Evolutionary conservation across 2,888 invertebrate species (phyloP).

Genomic region (Drosophila paranaensis): DNA sequence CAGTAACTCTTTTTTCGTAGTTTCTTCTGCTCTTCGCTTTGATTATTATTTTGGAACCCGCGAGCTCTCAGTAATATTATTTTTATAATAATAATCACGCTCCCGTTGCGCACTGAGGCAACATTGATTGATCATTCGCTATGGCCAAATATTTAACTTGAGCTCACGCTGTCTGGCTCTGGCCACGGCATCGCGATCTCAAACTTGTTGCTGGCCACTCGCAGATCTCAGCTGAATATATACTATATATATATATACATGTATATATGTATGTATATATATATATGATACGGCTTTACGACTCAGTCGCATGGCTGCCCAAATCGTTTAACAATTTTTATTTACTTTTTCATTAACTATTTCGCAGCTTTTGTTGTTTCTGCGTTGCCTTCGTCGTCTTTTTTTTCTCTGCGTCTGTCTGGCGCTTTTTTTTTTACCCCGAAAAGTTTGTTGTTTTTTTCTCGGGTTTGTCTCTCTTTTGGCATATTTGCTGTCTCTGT

Average conservation of each 20-base stretch:
- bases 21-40: neutral
- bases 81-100: conserved; percentile 25
- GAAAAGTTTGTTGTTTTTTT: neutral
- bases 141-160: conserved; percentile 67
- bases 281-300: conserved; percentile 37
- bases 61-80: conserved; percentile 9
- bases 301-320: conserved; percentile 57
- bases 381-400: conserved; percentile 18
- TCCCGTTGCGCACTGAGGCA: conserved; percentile 44
- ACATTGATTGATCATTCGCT: conserved; percentile 76
- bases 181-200: conserved; percentile 37
- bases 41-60: conserved; percentile 2
- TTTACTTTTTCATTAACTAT: conserved; percentile 77
- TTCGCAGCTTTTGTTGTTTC: conserved; percentile 56
- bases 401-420: conserved; percentile 36
- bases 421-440: conserved; percentile 14
- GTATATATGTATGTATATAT: conserved; percentile 8
- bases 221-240: conserved; percentile 22
- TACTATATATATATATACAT: conserved; percentile 12
- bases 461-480: neutral
- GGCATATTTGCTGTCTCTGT: conserved; percentile 22
- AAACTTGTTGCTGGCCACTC: conserved; percentile 54
- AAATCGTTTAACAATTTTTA: conserved; percentile 58
- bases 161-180: conserved; percentile 57
- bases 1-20: neutral